phyloP scores from a whole-genome alignment of 2,113 vertebrate genomes.

The Brachyistius frenatus region DNA sequence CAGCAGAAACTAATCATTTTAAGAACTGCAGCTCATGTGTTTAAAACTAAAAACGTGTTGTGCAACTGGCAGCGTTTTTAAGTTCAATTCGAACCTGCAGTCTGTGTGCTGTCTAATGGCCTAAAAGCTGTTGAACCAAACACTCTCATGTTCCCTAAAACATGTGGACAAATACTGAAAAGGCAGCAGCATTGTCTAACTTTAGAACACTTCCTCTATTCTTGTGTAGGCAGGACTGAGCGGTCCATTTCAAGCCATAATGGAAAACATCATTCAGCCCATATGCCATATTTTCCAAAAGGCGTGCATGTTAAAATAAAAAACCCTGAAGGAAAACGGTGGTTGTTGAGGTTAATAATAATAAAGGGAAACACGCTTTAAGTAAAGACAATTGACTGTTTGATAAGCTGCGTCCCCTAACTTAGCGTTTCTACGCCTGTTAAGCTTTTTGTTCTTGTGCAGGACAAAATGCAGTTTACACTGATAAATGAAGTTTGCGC shows the following conservation, averaged over 20 bases:
- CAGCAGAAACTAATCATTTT: not conserved
- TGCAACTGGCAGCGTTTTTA: conserved; percentile 5
- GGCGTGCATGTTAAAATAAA: conserved; percentile 50
- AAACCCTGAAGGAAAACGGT: conserved; percentile 45
- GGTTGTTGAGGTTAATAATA: conserved; percentile 38
- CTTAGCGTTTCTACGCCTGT: not conserved
- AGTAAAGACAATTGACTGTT: conserved; percentile 21
- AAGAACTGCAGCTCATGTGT: not conserved
- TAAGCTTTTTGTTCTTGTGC: not conserved
- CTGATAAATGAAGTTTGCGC: not conserved
- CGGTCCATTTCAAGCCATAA: conserved; percentile 61
- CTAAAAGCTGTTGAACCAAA: conserved; percentile 18
- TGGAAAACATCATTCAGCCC: conserved; percentile 74
- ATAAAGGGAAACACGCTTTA: conserved; percentile 44
- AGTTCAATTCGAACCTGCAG: not conserved
- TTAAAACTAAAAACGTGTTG: not conserved
- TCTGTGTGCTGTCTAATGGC: not conserved
- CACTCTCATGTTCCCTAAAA: conserved; percentile 9
- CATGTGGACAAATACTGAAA: conserved; percentile 36
- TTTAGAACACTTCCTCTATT: conserved; percentile 79
- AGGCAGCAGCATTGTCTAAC: conserved; percentile 49
- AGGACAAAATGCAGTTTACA: not conserved
- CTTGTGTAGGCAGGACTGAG: conserved; percentile 35
- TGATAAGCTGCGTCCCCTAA: not conserved
- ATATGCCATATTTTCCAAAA: conserved; percentile 65